Base-by-base conservation (phyloP, 2,113 vertebrate species). In the Circaetus cinerascens region DNA sequence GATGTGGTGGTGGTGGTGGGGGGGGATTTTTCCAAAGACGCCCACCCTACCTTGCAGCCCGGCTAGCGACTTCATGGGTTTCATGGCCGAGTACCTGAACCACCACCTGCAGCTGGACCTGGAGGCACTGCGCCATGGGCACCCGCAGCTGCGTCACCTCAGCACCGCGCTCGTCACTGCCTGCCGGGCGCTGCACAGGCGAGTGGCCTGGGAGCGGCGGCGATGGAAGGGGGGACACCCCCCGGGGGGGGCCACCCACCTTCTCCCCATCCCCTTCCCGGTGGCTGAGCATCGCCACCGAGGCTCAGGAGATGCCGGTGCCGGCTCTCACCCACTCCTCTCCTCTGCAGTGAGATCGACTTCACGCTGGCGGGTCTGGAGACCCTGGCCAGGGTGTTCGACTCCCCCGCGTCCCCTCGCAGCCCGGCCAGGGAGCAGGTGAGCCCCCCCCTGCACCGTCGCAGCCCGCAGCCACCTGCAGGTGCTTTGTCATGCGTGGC, bases 311-410 rank as follows among this genome's bases (percentile, higher is more conserved):
- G 66, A 7, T 21, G 25, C 13, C 55, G 10, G 7, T 0, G 0
- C 7, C 2, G 2, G 10, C 63, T 41, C 55, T 77, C 45, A 11
- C 46, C 59, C 0, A 0, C 67, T 93, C 13, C 22, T 87, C 80
- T 34, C 72, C 80, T 59, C 55, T 41, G 74, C 98, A 99, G 99
- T 74, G 99, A 99, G 97, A 98, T 99, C 19, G 98, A 99, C 95
- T 96, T 97, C 95, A 99, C 98, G 2, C 97, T 99, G 80, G 98
- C 97, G 2, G 99, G 98, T 87, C 97, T 99, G 96, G 99, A 99
- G 97, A 98, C 97, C 2, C 96, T 99, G 96, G 98, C 98, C 56
- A 98, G 98, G 79, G 98, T 99, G 53, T 99, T 99, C 2, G 98
- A 98, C 32, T 96, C 98, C 72, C 98, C 98, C 0, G 77, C 21